Percentiles rank a stretch among this genome's conserved stretches.
These are phyloP conservation scores for Astreopora myriophthalma DNA, from an alignment of 64 coral and sea anemone genomes.

Conservation along the genomic window DNA sequence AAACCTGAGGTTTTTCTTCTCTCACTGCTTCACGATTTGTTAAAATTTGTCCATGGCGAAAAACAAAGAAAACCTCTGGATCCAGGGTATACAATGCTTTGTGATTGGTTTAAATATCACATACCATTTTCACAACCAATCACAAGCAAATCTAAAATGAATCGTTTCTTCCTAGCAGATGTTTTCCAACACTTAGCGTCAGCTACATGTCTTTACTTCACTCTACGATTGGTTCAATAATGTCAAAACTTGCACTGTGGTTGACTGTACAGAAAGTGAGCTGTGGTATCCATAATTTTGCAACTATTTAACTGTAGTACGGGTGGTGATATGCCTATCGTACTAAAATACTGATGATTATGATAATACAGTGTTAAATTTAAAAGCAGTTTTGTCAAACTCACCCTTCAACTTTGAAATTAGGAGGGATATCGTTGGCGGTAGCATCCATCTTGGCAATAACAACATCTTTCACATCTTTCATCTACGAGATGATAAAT, in stretches of 20 bases:
- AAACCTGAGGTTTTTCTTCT: too few species aligned
- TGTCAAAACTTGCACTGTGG: too few species aligned
- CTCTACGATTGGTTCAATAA: neutral
- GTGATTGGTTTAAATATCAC: neutral
- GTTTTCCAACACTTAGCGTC: neutral
- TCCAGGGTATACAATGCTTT: neutral
- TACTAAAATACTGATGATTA: neutral
- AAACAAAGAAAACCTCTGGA: too few species aligned
- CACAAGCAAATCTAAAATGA: neutral
- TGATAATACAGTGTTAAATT: too few species aligned
- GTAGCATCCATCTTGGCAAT: constrained; percentile 99
- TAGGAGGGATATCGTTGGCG: constrained; percentile 87
- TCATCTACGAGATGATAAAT: constrained; percentile 34
- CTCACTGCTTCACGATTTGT: too few species aligned
- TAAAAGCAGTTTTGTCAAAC: too few species aligned
- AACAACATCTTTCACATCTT: constrained; percentile 90
- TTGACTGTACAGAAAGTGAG: too few species aligned
- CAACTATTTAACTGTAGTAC: too few species aligned
- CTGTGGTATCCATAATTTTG: too few species aligned
- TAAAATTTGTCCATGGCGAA: too few species aligned
- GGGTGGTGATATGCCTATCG: too few species aligned
- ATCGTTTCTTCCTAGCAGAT: too few species aligned
- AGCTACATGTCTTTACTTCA: neutral
- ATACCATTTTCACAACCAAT: neutral
- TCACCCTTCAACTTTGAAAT: constrained; percentile 90